These are phyloP conservation scores for Lonchura striata DNA, from an alignment of 2,113 vertebrate species.

Conservation along the genomic window DNA sequence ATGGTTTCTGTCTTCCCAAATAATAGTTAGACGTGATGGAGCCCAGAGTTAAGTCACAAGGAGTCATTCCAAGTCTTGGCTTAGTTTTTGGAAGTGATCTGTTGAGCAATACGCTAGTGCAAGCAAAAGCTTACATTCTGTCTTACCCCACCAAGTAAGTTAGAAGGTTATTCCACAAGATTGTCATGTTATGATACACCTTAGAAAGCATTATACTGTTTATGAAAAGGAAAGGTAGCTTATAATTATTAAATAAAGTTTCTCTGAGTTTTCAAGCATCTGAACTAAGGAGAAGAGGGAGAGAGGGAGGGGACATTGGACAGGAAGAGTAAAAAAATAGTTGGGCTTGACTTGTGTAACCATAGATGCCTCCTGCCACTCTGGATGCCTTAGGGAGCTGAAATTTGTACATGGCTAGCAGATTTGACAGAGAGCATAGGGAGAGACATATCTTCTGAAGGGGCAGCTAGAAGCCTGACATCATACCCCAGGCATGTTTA, in stretches of 20 bases:
- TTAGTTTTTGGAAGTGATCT: not conserved
- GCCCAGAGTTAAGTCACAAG: not conserved
- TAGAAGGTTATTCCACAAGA: not conserved
- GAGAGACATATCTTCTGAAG: not conserved
- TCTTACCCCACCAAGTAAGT: not conserved
- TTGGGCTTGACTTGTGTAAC: not conserved
- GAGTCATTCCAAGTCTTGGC: not conserved
- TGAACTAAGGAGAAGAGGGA: not conserved
- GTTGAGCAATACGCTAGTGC: rapidly evolving
- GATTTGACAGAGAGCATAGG: not conserved
- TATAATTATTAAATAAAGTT: not conserved
- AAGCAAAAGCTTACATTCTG: not conserved
- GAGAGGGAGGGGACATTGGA: rapidly evolving
- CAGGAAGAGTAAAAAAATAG: not conserved
- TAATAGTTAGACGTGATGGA: rapidly evolving
- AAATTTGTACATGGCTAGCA: not conserved
- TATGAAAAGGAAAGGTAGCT: not conserved
- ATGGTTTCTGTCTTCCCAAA: not conserved
- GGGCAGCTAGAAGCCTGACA: not conserved
- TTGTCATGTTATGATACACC: not conserved
- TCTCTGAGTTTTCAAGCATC: not conserved
- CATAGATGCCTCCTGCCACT: not conserved
- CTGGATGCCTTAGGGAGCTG: not conserved
- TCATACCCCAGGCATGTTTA: not conserved
- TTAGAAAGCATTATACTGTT: not conserved